Evolutionary conservation across 2,113 vertebrate genomes (phyloP), one percentile per base, ranked within the genome.

Genomic region (Rousettus leschenaultii): DNA sequence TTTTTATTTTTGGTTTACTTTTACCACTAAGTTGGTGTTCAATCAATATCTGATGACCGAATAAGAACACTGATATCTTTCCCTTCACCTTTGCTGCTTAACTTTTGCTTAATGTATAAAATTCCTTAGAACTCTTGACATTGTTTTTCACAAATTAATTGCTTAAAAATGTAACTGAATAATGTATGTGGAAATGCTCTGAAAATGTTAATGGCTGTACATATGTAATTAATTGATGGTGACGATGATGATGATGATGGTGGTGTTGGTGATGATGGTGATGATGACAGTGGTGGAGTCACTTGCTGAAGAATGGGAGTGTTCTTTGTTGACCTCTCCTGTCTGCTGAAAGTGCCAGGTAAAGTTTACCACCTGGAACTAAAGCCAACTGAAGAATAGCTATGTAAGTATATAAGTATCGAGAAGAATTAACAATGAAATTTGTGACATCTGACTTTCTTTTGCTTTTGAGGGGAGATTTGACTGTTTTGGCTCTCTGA

Each of bases 111-210:
- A 68, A 73, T 94, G 33, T 90, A 18, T 89, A 35, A 75, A 77
- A 88, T 80, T 55, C 6, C 12, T 12, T 57, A 45, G 28, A 86
- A 75, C 13, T 71, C 38, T 65, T 79, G 65, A 63, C 55, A 21
- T 6, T 59, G 53, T n/a, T 79, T 89, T 83, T 71, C 38, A 87
- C 19, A 94, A 84, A 40, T 84, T 93, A 84, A 80, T 71, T 88
- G 48, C 85, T 94, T 45, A 88, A 88, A 95, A 96, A 59, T 16
- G 59, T 88, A 63, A 74, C 38, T 63, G 57, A 85, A 82, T 83
- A 68, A 77, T 90, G 9, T 71, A 77, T 55, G 7, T 93, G 68
- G 66, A 93, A 94, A 43, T 97, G 55, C 93, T 92, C 77, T 90
- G 75, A 85, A 92, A 73, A 73, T 89, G 65, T 93, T 57, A 89